phyloP scores from a whole-genome alignment of 1,140 invertebrate genomes.

The Macrostomum lignano region DNA sequence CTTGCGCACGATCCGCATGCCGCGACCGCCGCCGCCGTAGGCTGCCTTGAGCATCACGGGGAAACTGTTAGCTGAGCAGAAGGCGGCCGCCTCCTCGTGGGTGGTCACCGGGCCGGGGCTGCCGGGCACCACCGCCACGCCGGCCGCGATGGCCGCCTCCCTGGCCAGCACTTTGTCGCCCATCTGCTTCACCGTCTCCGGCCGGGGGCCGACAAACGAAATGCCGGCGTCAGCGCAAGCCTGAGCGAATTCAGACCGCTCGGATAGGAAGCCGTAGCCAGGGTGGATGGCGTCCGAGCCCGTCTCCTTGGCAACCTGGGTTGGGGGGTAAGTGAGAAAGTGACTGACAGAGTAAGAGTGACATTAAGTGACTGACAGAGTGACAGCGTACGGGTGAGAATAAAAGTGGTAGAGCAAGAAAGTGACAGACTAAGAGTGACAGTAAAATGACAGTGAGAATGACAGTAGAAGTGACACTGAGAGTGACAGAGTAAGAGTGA shows the following conservation, averaged over 20 bases:
- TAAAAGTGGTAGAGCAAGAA: no score
- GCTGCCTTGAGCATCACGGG: slow-evolving; percentile 98
- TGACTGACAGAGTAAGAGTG: no score
- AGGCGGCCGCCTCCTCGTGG: slow-evolving; percentile 58
- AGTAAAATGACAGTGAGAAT: no score
- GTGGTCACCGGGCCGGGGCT: slow-evolving; percentile 61
- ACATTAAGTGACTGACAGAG: no score
- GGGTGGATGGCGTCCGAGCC: slow-evolving; percentile 63
- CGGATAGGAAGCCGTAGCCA: slow-evolving; percentile 87
- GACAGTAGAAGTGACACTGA: no score
- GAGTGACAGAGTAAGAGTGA: no score
- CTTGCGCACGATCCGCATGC: slow-evolving; percentile 80
- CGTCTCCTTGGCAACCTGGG: slow-evolving; percentile 47
- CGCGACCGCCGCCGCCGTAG: slow-evolving; percentile 82
- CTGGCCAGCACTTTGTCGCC: slow-evolving; percentile 77
- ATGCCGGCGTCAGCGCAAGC: slow-evolving; percentile 67
- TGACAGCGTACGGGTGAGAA: no score
- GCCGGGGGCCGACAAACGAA: slow-evolving; percentile 72
- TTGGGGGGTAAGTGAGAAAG: no score
- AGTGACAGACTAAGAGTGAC: no score
- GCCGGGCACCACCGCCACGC: slow-evolving; percentile 38
- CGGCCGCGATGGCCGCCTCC: slow-evolving; percentile 55
- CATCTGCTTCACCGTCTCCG: slow-evolving; percentile 77
- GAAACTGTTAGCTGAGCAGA: slow-evolving; percentile 66
- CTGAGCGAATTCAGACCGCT: slow-evolving; percentile 80